Conservation (phyloP, 2,113 vertebrate genomes). For the Aleadryas rufinucha region DNA sequence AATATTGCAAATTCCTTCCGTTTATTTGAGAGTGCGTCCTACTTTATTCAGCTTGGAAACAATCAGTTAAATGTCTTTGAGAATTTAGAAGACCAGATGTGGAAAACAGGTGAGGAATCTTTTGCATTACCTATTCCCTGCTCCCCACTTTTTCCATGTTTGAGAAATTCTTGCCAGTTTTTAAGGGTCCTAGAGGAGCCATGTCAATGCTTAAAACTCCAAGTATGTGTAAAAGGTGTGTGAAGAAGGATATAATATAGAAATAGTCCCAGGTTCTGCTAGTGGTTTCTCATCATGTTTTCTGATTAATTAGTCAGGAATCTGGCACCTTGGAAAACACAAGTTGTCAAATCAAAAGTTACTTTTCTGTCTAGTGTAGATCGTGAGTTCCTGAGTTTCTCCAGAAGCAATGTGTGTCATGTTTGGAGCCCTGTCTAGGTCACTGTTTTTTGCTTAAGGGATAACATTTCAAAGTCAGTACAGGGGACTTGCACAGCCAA, state of each 20-base stretch:
- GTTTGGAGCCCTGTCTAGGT: neutral
- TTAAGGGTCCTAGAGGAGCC: neutral
- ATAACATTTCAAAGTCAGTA: neutral
- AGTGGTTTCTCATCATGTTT: neutral
- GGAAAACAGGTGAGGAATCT: neutral
- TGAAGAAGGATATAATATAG: neutral
- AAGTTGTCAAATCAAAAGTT: neutral
- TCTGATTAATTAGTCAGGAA: neutral
- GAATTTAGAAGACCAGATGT: neutral
- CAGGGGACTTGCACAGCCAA: neutral
- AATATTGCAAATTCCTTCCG: neutral
- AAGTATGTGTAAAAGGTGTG: neutral
- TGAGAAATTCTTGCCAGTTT: neutral
- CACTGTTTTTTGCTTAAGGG: neutral
- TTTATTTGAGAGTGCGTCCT: neutral
- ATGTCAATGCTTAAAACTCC: neutral
- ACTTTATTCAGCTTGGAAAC: neutral
- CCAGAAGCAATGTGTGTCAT: neutral
- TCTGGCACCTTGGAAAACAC: neutral
- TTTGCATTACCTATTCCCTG: neutral
- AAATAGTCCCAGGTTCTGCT: neutral
- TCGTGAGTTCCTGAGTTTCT: neutral
- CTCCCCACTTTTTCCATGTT: neutral
- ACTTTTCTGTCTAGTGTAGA: neutral
- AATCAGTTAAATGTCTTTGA: neutral